A percentile compares a stretch with the other conserved stretches of the same genome.
Evolutionary conservation across 2,113 vertebrate species (phyloP).

Genomic region (Microtus richardsoni): DNA sequence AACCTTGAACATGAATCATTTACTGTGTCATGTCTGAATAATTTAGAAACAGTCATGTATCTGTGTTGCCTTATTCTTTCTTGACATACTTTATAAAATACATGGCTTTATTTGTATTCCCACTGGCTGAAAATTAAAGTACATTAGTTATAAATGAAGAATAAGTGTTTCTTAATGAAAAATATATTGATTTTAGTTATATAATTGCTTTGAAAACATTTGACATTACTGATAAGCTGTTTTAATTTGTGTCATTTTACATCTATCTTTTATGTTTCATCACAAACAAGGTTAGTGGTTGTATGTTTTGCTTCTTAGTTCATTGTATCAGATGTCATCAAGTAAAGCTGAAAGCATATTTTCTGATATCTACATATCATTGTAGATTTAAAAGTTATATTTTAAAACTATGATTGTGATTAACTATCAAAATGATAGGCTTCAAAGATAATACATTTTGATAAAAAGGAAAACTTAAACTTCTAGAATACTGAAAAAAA

Average conservation of each 20-base stretch:
- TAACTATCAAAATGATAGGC: background rate
- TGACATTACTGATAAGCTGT: background rate
- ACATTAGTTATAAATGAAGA: too few species aligned
- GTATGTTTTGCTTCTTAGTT: background rate
- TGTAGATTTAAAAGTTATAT: background rate
- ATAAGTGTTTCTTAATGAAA: background rate
- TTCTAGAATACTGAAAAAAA: background rate
- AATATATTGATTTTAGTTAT: background rate
- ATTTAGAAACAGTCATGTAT: background rate
- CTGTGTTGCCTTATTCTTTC: background rate
- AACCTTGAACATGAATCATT: too few species aligned
- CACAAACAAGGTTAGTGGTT: too few species aligned
- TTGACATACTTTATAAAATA: background rate
- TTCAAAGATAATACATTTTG: background rate
- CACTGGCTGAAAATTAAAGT: background rate
- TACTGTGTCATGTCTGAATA: too few species aligned
- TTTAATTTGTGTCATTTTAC: background rate
- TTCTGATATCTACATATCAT: background rate
- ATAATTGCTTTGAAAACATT: background rate
- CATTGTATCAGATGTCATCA: background rate
- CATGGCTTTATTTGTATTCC: background rate
- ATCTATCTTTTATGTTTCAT: background rate
- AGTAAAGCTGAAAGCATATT: background rate
- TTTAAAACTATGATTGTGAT: background rate
- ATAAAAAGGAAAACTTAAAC: background rate